Evolutionary conservation across 2,113 vertebrate species (phyloP), one percentile per base, ranked within the genome.

Genomic region (Xiphorhynchus elegans): DNA sequence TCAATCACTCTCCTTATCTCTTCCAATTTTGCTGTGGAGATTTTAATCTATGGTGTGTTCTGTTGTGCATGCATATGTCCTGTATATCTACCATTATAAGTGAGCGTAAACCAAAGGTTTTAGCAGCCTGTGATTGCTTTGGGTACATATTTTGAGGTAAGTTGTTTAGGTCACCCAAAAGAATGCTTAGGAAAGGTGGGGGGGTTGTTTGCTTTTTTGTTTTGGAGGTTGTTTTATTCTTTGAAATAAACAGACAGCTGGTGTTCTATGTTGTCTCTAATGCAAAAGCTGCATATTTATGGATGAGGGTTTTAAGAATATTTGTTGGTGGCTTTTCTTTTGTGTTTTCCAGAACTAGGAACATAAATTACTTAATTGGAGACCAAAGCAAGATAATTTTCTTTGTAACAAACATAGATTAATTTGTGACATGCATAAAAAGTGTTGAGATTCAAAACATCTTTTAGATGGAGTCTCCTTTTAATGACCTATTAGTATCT

Each of bases 11-110:
- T 82, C 55, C 75, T 95, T 93, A 95, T 96, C 89, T 90, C 68
- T 83, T 87, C 60, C 68, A 63, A 1, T 95, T 95, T 73, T 85
- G n/a, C 63, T 88, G 63, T 70, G 60, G 85, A 95, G 93, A 96
- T 94, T 95, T 88, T 90, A 86, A 96, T 94, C 78, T 84, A 14
- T 33, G 37, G 6, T 39, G 17, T 75, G 39, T 66, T 94, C 67
- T 66, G 55, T 91, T 81, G 33, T 86, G 58, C 40, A 4, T 74
- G 74, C 62, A 66, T 39, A 9, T 76, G 29, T 47, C 35, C 37
- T 73, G 13, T 91, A 10, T 56, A 75, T 73, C 49, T 89, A 9
- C 58, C 16, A 25, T 59, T 90, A 74, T 44, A 91, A 93, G 73
- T 66, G 28, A 91, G 46, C 33, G 26, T 25, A 88, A 74, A 76